Conservation (phyloP, 2,888 invertebrate genomes). For the Pilophorus perplexus region DNA sequence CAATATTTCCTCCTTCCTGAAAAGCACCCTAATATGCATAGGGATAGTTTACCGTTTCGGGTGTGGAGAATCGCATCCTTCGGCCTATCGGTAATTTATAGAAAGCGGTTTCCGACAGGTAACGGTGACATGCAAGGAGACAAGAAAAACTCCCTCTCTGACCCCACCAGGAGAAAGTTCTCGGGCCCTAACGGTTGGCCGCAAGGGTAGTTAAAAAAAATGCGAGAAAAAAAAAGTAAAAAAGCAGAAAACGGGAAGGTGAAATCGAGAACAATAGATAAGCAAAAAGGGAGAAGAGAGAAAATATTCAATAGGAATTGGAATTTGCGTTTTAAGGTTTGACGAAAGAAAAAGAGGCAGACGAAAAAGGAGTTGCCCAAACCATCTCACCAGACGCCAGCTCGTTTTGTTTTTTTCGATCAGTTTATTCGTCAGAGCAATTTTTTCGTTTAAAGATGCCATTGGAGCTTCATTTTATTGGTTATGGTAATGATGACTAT, state of each 20-base stretch:
- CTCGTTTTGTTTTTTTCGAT: no score
- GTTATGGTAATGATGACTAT: no score
- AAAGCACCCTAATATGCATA: background rate
- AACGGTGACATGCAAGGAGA: constrained; percentile 11
- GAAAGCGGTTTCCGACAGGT: constrained; percentile 13
- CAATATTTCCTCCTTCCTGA: background rate
- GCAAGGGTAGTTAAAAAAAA: constrained; percentile 7
- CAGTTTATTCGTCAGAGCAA: no score
- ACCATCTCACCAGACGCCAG: no score
- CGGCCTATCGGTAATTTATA: constrained; percentile 7
- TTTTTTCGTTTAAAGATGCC: no score
- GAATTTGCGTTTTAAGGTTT: no score
- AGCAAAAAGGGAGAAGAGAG: no score
- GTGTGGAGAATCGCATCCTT: background rate
- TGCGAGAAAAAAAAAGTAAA: background rate
- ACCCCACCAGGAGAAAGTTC: background rate
- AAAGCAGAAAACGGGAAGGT: background rate
- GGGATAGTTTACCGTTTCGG: background rate
- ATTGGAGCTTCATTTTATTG: no score
- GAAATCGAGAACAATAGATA: no score
- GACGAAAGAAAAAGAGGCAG: no score
- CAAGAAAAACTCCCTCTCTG: background rate
- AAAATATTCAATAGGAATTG: no score
- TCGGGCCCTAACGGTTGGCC: constrained; percentile 6
- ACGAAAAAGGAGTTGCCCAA: no score